These are phyloP conservation scores for Brachypterus glaber DNA, from an alignment of 2,888 invertebrate species.

Conservation along the genomic window DNA sequence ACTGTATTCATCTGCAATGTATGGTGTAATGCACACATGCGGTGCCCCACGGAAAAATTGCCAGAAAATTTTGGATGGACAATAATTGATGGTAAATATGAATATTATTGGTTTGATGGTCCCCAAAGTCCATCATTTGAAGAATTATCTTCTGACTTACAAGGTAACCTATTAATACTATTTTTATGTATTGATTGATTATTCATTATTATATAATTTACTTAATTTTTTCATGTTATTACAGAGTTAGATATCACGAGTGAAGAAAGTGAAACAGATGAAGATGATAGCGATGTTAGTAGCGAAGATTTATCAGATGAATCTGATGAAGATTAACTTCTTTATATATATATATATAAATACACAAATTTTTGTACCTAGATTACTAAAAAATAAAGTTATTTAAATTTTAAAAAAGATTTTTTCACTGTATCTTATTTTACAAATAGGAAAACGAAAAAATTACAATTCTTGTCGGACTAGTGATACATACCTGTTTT, in stretches of 20 bases:
- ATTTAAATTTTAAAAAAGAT: conserved; percentile 8
- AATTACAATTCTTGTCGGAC: conserved; percentile 7
- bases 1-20: conserved; percentile 10
- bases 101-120: conserved; percentile 15
- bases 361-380: conserved; percentile 5
- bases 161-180: conserved; percentile 4
- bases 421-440: conserved; percentile 4
- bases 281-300: conserved; percentile 8
- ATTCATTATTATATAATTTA: conserved; percentile 2
- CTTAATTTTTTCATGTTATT: conserved; percentile 5
- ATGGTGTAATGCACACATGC: conserved; percentile 15
- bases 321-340: conserved; percentile 11
- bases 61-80: conserved; percentile 13
- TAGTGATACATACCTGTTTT: conserved; percentile 12
- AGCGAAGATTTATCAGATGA: conserved; percentile 10
- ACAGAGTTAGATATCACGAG: conserved; percentile 7
- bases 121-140: conserved; percentile 12
- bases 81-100: conserved; percentile 12
- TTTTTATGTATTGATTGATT: conserved; percentile 3
- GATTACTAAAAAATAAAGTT: conserved; percentile 3
- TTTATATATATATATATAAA: conserved; percentile 5
- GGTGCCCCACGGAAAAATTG: conserved; percentile 7
- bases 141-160: conserved; percentile 6
- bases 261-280: conserved; percentile 7
- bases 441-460: conserved; percentile 4